Evolutionary conservation across 2,113 vertebrate species (phyloP).

Genomic region (Pluvialis apricaria): DNA sequence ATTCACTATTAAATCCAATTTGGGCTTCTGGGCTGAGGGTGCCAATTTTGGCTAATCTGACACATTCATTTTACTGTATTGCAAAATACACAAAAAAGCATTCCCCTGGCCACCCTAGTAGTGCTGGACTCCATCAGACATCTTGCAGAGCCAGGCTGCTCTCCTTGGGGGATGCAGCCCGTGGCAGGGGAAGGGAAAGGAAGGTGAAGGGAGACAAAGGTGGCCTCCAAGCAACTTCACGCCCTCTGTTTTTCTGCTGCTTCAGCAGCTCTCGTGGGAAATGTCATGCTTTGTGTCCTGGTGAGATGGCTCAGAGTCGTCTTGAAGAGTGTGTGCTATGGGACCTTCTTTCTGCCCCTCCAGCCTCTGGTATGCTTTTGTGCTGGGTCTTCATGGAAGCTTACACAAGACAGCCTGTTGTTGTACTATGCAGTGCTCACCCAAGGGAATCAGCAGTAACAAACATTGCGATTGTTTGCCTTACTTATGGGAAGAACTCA

Average conservation of each 20-base stretch:
- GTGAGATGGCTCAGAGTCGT: background rate
- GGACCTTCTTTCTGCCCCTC: background rate
- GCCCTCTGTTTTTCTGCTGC: background rate
- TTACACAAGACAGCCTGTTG: background rate
- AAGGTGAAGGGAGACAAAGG: background rate
- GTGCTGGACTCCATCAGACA: background rate
- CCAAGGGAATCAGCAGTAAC: background rate
- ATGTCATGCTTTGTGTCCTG: background rate
- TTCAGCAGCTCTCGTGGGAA: background rate
- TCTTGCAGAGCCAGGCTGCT: background rate
- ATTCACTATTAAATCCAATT: conserved; percentile 52
- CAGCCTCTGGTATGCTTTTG: background rate
- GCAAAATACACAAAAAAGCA: background rate
- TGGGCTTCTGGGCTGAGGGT: conserved; percentile 25
- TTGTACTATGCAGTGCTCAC: background rate
- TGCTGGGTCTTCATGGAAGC: background rate
- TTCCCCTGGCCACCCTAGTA: background rate
- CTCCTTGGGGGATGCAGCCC: background rate
- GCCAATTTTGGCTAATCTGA: conserved; percentile 44
- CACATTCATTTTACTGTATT: conserved; percentile 2
- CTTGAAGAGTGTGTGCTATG: background rate
- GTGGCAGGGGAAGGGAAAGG: background rate
- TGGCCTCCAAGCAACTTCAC: fast-evolving
- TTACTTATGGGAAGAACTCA: background rate
- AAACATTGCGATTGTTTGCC: background rate